Evolutionary conservation across 2,888 invertebrate genomes (phyloP), one percentile per base, ranked within the genome.

Genomic region (Dinocampus coccinellae): DNA sequence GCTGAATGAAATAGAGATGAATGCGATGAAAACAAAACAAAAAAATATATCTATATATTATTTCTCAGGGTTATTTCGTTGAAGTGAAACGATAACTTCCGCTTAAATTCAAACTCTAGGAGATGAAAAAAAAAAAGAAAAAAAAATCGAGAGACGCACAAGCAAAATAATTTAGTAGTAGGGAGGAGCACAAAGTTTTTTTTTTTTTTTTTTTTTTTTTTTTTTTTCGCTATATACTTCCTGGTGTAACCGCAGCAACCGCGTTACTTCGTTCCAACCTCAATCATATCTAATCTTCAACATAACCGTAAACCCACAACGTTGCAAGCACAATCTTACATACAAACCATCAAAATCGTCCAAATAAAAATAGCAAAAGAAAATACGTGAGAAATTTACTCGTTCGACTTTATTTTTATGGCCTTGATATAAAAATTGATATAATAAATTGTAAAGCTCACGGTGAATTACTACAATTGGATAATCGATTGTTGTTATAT

Each of bases 231-330:
- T 61, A 2, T 16, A 53, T 9, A 55, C 47, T 55, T 52, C 57
- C 47, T 57, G 64, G 33, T 42, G 33, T 33, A 64, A 70, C 70
- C 63, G 22, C 70, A 70, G 53, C 47, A 26, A 26, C 64, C 29
- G 29, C 26, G 36, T 69, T 69, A 69, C 69, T 39, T 33, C 39
- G 33, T 34, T 52, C 52, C 42, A 10, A 33, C 42, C 63, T 58
- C 26, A 20, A 33, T 58, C 34, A 58, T 58, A 33, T 55, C 55
- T 55, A 55, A 55, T 55, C 55, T 55, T 26, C 26, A n/a, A 24
- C 55, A 13, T 55, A 24, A 13, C 24, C 55, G 24, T 24, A 24
- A 24, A 26, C 55, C 24, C 24, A 24, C 11, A 11, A 13, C 24
- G 55, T 55, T 55, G 55, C 55, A 55, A 55, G 26, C 55, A 24